Evolutionary conservation across 1,140 invertebrate species (phyloP), one percentile per base, ranked within the genome.

Genomic region (Psix sp.): DNA sequence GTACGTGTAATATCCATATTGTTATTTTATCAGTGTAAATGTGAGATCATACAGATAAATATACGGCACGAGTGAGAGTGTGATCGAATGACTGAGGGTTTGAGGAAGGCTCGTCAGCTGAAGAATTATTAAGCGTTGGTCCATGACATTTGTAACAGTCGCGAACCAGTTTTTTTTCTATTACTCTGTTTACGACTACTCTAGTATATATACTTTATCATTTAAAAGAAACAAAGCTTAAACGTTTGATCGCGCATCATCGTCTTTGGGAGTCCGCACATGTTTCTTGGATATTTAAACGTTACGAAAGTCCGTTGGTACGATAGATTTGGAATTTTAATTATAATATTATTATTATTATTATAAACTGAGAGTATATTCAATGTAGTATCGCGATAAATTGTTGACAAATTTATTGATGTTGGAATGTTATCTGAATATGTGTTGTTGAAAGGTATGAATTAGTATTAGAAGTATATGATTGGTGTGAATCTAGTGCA

Each of bases 71-170:
- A 60, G 11, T 67, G 66, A 46, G 11, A 26, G 38, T 20, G 20
- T 39, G 29, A n/a, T 24, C 33, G 35, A 67, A 16, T 38, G 62
- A 60, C 35, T 43, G 24, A 59, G 71, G 54, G 52, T 67, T 71
- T 56, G 54, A n/a, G n/a, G n/a, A n/a, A n/a, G n/a, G n/a, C n/a
- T 66, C 68, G 57, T 63, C 52, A 59, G 42, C 52, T 51, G 40
- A 74, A 62, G 65, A 63, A 79, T 79, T 74, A 74, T 48, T 81
- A 77, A 76, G 78, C 77, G 74, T 84, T 83, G 75, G 74, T 81
- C 82, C 84, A 85, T 85, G 84, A 85, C 84, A 84, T 77, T 81
- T 81, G 68, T 77, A 79, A 76, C 49, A 67, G 60, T 76, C 66
- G 42, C 73, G 51, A 76, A 65, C 56, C 72, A 74, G 14, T 54